These are phyloP conservation scores for Ondatra zibethicus DNA, from an alignment of 2,113 vertebrate genomes.

Conservation along the genomic window DNA sequence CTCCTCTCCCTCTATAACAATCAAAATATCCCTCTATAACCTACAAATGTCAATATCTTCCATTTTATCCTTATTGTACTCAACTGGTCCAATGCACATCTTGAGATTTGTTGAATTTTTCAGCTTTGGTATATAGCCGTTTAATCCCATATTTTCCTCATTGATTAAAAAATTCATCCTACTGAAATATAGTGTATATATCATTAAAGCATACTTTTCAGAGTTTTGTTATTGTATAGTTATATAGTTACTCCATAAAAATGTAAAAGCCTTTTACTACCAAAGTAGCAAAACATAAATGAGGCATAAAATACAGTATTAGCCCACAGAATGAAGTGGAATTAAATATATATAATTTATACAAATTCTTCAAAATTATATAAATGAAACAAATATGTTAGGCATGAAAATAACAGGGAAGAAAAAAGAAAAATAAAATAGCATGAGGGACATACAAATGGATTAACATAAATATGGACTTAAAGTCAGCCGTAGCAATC, in stretches of 20 bases:
- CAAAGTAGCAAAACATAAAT: background rate
- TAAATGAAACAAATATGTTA: background rate
- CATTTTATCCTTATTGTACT: background rate
- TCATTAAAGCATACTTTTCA: background rate
- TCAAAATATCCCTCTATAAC: background rate
- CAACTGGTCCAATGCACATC: background rate
- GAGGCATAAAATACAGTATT: background rate
- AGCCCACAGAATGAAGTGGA: background rate
- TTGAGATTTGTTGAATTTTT: background rate
- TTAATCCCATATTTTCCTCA: background rate
- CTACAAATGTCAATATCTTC: background rate
- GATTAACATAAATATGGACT: background rate
- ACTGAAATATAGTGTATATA: background rate
- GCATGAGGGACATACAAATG: background rate
- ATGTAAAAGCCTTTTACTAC: background rate
- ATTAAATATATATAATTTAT: background rate
- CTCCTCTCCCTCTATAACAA: background rate
- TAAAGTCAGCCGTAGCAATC: background rate
- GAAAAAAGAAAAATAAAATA: background rate
- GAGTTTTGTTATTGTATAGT: background rate
- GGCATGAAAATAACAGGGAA: background rate
- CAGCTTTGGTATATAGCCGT: background rate
- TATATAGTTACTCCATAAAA: background rate
- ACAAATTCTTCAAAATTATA: background rate
- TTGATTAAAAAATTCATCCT: background rate